phyloP scores from a whole-genome alignment of 2,888 invertebrate genomes.

The Hermodice carunculata region DNA sequence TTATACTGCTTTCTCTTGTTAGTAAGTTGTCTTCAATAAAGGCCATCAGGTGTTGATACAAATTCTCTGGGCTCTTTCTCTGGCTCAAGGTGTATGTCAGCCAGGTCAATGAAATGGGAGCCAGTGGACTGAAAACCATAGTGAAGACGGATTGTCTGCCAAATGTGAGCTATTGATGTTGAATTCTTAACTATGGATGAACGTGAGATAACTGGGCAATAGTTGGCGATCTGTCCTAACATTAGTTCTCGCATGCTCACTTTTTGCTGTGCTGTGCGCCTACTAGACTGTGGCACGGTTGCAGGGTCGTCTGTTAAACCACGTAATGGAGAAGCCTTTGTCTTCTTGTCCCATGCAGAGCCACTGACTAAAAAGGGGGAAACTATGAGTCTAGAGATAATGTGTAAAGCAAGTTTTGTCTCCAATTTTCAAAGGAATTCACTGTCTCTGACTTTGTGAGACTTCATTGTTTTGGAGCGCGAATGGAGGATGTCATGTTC shows the following conservation, averaged over 20 bases:
- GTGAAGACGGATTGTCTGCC: constrained; percentile 21
- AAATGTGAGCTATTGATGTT: constrained; percentile 17
- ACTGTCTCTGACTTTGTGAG: too few species aligned
- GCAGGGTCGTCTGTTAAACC: constrained; percentile 17
- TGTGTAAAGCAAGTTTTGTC: too few species aligned
- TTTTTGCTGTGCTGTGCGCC: constrained; percentile 1
- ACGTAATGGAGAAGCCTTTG: background rate
- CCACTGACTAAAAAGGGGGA: too few species aligned
- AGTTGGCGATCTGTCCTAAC: constrained; percentile 18
- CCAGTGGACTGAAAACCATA: constrained; percentile 29
- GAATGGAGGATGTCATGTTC: too few species aligned
- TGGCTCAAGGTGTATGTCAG: constrained; percentile 25
- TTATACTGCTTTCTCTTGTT: constrained; percentile 19
- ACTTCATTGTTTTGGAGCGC: too few species aligned
- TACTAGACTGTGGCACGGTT: background rate
- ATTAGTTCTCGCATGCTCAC: constrained; percentile 1
- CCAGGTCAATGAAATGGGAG: constrained; percentile 18
- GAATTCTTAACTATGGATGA: background rate
- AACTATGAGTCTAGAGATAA: too few species aligned
- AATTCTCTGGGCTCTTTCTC: constrained; percentile 38
- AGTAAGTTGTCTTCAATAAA: constrained; percentile 41
- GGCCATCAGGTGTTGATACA: constrained; percentile 38
- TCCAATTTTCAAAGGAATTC: too few species aligned
- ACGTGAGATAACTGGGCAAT: constrained; percentile 10
- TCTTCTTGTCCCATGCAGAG: too few species aligned